phyloP scores from a whole-genome alignment of 2,797 vertebrate genomes.

The Podarcis lilfordi region DNA sequence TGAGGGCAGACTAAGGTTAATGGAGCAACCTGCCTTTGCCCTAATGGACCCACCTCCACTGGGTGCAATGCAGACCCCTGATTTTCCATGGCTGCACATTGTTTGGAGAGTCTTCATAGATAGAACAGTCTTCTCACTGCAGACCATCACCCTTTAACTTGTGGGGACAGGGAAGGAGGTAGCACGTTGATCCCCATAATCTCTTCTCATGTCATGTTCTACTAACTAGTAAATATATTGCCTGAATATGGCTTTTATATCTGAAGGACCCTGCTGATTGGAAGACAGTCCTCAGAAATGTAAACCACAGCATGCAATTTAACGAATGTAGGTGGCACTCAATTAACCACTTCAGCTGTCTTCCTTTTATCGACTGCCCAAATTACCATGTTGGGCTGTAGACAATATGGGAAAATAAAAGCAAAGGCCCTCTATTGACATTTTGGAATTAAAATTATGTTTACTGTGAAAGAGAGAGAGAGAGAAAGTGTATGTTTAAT shows the following conservation, averaged over 20 bases:
- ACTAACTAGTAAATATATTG: no score
- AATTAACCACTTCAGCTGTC: constrained; percentile 50
- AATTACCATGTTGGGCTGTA: constrained; percentile 22
- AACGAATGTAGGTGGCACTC: constrained; percentile 39
- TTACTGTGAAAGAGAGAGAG: constrained; percentile 50
- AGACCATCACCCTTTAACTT: no score
- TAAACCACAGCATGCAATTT: neutral
- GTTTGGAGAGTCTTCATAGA: no score
- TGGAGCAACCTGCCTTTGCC: no score
- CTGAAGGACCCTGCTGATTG: neutral
- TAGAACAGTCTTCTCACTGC: no score
- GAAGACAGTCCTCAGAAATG: neutral
- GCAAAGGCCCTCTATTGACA: constrained; percentile 51
- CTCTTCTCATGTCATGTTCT: neutral
- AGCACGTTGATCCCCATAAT: no score
- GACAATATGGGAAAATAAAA: constrained; percentile 41
- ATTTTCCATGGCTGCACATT: no score
- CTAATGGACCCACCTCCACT: no score
- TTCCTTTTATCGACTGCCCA: constrained; percentile 48
- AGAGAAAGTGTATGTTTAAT: constrained; percentile 62
- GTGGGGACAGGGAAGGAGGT: no score
- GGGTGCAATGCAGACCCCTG: no score
- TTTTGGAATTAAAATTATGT: constrained; percentile 62
- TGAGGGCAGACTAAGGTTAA: no score
- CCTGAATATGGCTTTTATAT: neutral